Evolutionary conservation across 2,797 vertebrate species (phyloP), one percentile per base, ranked within the genome.

Genomic region (Novumbra hubbsi): DNA sequence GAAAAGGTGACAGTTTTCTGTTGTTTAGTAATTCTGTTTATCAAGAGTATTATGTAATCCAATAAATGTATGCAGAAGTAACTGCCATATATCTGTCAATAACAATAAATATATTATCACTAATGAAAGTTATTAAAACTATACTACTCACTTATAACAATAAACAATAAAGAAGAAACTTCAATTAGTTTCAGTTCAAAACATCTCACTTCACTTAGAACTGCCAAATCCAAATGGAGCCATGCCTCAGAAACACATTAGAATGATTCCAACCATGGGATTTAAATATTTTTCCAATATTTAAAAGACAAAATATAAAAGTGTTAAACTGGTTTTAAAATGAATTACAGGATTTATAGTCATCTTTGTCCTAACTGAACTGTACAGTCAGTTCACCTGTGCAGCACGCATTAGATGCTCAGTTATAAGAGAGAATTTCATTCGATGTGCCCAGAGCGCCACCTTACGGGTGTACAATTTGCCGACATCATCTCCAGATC

Each of bases 361-460:
- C 5, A n/a, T 9, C 64, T 66, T 38, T 19, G 64, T 38, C 32
- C 9, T 41, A 41, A 14, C n/a, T 27, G 21, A 4, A 24, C 24
- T 27, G 9, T 12, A 27, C 12, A 60, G 55, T 27, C 14, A 24
- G 55, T 60, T 60, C 11, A 2, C 19, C n/a, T 52, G 50, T 17
- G 50, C 19, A 2, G 32, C 32, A 38, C 34, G 52, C n/a, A 60
- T 60, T 45, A 45, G 21, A 60, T 27, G n/a, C 55, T 60, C 55
- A 12, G 3, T 3, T 24, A 11, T 60, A 12, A 24, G 55, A 24
- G 55, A 60, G 21, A 15, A 41, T 41, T 11, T 34, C 19, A 38
- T 38, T 45, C 2, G 49, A 72, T 82, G 76, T 78, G 70, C 21
- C 74, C 70, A 73, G 38, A 84, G 78, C 80, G 80, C 76, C 83